Evolutionary conservation across 2,797 vertebrate species (phyloP).

Genomic region (Apogon hyalosoma): DNA sequence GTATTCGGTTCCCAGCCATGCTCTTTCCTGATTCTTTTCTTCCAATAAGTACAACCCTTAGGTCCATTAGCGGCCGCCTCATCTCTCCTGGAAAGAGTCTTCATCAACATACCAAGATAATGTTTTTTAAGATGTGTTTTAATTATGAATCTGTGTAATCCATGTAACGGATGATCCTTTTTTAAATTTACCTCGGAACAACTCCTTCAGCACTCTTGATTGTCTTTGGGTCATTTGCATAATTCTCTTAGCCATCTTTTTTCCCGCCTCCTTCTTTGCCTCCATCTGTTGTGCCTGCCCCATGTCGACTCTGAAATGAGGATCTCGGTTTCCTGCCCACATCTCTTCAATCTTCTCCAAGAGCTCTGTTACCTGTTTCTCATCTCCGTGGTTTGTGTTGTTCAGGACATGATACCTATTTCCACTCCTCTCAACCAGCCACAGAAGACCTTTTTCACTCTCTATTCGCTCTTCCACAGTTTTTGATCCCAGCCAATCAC

Average conservation of each 20-base stretch:
- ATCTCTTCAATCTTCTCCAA: constrained; percentile 66
- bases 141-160: too few relatives aligned
- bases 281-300: constrained; percentile 6
- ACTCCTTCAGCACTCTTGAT: constrained; percentile 25
- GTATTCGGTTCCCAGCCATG: constrained; percentile 45
- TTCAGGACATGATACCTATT: constrained; percentile 65
- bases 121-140: too few relatives aligned
- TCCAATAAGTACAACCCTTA: constrained; percentile 56
- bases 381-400: not conserved
- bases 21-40: constrained; percentile 47
- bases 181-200: constrained; percentile 43
- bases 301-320: constrained; percentile 11
- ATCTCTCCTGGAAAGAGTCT: constrained; percentile 25
- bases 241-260: constrained; percentile 24
- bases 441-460: constrained; percentile 54
- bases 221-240: constrained; percentile 14
- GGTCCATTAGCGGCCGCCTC: not conserved
- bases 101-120: too few relatives aligned
- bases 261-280: constrained; percentile 1
- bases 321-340: constrained; percentile 41
- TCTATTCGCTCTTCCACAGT: constrained; percentile 61
- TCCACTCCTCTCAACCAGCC: constrained; percentile 58
- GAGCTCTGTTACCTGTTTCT: constrained; percentile 50
- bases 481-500: constrained; percentile 59
- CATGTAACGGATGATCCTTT: not conserved